These are phyloP conservation scores for Acropora tenuis DNA, from an alignment of 64 coral and sea anemone species.

Conservation along the genomic window DNA sequence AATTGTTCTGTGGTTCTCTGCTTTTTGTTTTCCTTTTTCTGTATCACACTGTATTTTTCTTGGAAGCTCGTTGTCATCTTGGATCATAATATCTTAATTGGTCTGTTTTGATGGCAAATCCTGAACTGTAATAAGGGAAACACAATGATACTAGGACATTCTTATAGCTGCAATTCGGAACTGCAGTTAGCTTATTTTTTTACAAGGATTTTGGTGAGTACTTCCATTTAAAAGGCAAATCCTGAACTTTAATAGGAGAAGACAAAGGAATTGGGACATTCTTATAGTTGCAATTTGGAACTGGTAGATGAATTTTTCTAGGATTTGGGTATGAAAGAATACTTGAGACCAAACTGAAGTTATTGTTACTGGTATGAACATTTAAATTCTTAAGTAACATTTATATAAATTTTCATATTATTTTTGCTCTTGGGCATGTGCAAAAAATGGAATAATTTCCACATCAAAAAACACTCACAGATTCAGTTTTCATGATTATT, in stretches of 20 bases:
- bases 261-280: background rate
- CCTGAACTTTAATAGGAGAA: slow-evolving; percentile 8
- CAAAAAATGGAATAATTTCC: background rate
- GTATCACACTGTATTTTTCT: slow-evolving; percentile 35
- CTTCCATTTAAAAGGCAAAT: background rate
- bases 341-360: background rate
- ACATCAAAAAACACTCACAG: too few species aligned
- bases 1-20: slow-evolving; percentile 39
- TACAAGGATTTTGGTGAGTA: background rate
- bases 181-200: too few species aligned
- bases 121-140: slow-evolving; percentile 41
- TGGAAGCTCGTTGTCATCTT: background rate
- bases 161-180: too few species aligned
- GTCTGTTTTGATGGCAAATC: slow-evolving; percentile 6
- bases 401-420: background rate
- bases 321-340: slow-evolving; percentile 4
- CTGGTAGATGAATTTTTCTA: background rate
- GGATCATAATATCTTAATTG: slow-evolving; percentile 4
- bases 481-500: too few species aligned
- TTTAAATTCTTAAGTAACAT: slow-evolving; percentile 6
- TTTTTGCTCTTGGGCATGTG: background rate
- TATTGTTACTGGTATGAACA: slow-evolving; percentile 2
- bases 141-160: slow-evolving; percentile 6
- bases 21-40: slow-evolving; percentile 38
- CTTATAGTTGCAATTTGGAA: background rate